Evolutionary conservation across 2,888 invertebrate species (phyloP), one percentile per base, ranked within the genome.

Genomic region (Dorcus parallelipipedus): DNA sequence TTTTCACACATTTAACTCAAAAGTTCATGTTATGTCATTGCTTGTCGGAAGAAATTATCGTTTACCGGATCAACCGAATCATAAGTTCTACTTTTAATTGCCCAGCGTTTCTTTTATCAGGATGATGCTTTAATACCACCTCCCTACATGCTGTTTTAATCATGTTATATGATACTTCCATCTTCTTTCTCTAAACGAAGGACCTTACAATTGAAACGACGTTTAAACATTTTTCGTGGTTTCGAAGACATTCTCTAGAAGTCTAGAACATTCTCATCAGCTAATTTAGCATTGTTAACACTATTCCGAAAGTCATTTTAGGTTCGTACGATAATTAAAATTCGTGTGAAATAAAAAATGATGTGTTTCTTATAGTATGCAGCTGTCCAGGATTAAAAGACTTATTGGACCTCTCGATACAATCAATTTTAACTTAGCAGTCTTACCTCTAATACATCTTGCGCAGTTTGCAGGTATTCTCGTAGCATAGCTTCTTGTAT

Each of bases 51-150:
- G 80, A 83, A 81, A 73, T 99, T 94, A 73, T 96, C 95, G 77
- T 98, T 95, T 62, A 88, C 86, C 0, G 95, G 95, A 79, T 99
- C 99, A 45, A 99, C 90, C 5, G 97, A 98, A 79, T 99, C 99
- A 76, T 92, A 99, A 1, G 97, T 91, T 58, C 93, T 84, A 59
- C 97, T 84, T 72, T 91, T 93, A 23, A 83, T 78, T 9, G 89
- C 96, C 95, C 54, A 91, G 78, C 57, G 89, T 93, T 92, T 69
- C 98, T 86, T 78, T 99, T 99, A 77, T 99, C 99, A 0, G 99
- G 99, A 81, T 99, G 99, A 77, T 99, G 98, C 71, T 89, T 90
- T 53, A 99, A 81, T 49, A 96, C 94, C 79, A 92, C 92, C 73
- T 86, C 89, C 62, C 91, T 85, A 86, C 96, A 98, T 23, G 97